Base-by-base conservation (phyloP, 2,113 vertebrate species). In the Acrocephalus kingi region DNA sequence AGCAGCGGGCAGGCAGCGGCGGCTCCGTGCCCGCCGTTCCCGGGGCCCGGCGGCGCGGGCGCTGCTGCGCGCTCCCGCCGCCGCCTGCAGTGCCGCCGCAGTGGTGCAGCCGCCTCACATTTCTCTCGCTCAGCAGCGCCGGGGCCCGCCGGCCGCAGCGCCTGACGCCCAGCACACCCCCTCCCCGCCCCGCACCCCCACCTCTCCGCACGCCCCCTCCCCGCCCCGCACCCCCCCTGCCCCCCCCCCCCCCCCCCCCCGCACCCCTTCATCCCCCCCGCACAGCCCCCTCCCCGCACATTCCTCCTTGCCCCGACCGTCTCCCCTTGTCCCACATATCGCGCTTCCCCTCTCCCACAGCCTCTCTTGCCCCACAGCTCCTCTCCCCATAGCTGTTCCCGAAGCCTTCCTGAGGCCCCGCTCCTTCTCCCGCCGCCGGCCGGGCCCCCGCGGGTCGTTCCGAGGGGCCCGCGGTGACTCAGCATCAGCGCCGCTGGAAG, bases 391-490 rank as follows among this genome's bases (percentile, higher is more conserved):
- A 3, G 46, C 46, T 37, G 6, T 15, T n/a, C 25, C 31, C 56
- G 31, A 8, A 0, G 13, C 13, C 31, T 43, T 48, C 48, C 27
- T 6, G 45, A 45, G 9, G 49, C 76, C 58, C 66, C 66, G 62
- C 59, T 48, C 24, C 39, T 3, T 6, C 20, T 9, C 18, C 45
- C 49, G 43, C 20, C 8, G 43, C 71, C 4, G 61, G 45, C 69
- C 52, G 45, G 55, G 74, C 25, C 80, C 39, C 48, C 4, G 73
- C 45, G 54, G 10, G 43, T 49, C 6, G 17, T 2, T 35, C 23
- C 54, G 51, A 49, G 83, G 83, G 89, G 92, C 55, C 90, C 28
- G 87, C 87, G 6, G 92, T 95, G 94, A 95, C 92, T 96, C 95
- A 93, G 94, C 96, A 94, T 10, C 58, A 46, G 30, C 52, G 68